Percentiles rank a stretch among this genome's conserved stretches.
Conservation (phyloP, 1,140 invertebrate species). For the Apis laboriosa region DNA sequence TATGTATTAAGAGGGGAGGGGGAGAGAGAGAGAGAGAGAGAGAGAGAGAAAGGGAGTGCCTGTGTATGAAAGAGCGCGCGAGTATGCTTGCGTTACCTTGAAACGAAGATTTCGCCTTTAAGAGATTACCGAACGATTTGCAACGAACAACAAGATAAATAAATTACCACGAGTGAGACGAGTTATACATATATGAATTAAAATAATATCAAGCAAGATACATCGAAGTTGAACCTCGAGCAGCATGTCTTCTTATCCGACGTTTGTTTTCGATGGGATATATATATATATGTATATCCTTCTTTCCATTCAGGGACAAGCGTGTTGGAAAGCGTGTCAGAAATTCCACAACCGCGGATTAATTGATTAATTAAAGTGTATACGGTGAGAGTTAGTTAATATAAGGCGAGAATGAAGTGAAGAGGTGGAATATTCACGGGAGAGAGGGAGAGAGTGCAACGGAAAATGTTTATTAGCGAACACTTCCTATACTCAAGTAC, state of each 20-base stretch:
- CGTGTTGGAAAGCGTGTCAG: too few species aligned
- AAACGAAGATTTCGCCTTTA: conserved; percentile 49
- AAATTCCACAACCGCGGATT: not conserved
- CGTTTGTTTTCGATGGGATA: not conserved
- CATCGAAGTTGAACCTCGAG: conserved; percentile 48
- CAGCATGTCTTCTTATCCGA: not conserved
- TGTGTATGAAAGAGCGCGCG: not conserved
- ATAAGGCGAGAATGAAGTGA: not conserved
- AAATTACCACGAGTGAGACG: conserved; percentile 33
- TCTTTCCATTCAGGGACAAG: not conserved
- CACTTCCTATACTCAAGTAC: conserved; percentile 79
- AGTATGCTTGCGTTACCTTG: not conserved
- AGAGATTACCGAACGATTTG: conserved; percentile 36
- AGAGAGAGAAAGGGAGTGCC: not conserved
- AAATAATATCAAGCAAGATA: conserved; percentile 2
- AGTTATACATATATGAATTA: conserved; percentile 20
- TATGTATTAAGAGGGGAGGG: too few species aligned
- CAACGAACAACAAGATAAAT: conserved; percentile 63
- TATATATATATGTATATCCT: too few species aligned
- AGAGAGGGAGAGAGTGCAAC: not conserved
- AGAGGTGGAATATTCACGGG: not conserved
- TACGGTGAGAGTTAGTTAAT: not conserved
- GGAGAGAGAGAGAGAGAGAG: not conserved
- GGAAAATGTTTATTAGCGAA: conserved; percentile 69
- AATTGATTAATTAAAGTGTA: conserved; percentile 23